phyloP scores from a whole-genome alignment of 2,113 vertebrate species.

The Peromyscus californicus region DNA sequence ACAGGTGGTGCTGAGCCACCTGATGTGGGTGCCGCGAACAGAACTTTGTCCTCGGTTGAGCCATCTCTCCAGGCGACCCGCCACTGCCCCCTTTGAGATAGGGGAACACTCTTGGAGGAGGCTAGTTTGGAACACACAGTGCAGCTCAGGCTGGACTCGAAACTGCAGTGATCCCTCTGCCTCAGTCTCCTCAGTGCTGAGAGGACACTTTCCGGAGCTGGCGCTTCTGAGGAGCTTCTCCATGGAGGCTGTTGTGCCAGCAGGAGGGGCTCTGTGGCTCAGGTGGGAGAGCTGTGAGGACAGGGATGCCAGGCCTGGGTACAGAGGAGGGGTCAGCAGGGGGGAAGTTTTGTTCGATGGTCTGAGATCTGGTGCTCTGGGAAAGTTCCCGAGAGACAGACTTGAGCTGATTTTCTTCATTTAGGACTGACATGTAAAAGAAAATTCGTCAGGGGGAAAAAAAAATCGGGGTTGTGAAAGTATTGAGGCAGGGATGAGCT shows the following conservation, averaged over 20 bases:
- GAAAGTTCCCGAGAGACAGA: constrained; percentile 21
- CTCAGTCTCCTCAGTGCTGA: too few relatives aligned
- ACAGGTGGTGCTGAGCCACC: too few relatives aligned
- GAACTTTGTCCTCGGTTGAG: too few relatives aligned
- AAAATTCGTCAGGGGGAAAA: background rate
- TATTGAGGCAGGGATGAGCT: background rate
- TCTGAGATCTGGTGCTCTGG: constrained; percentile 1
- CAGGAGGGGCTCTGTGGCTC: constrained; percentile 83
- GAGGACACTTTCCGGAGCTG: constrained; percentile 84
- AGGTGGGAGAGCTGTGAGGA: constrained; percentile 86
- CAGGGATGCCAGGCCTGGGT: background rate
- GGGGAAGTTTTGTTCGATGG: background rate
- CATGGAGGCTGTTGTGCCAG: constrained; percentile 86
- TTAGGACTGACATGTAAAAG: background rate
- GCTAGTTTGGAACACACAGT: too few relatives aligned
- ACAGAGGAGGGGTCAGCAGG: background rate
- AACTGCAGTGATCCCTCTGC: too few relatives aligned
- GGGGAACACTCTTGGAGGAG: too few relatives aligned
- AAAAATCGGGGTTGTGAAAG: background rate
- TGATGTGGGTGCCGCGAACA: too few relatives aligned
- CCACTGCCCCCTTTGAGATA: too few relatives aligned
- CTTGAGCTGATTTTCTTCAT: background rate
- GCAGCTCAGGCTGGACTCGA: too few relatives aligned
- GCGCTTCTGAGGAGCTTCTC: constrained; percentile 91
- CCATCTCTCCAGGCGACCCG: too few relatives aligned